phyloP scores from a whole-genome alignment of 2,113 vertebrate species.

The Pipa parva region DNA sequence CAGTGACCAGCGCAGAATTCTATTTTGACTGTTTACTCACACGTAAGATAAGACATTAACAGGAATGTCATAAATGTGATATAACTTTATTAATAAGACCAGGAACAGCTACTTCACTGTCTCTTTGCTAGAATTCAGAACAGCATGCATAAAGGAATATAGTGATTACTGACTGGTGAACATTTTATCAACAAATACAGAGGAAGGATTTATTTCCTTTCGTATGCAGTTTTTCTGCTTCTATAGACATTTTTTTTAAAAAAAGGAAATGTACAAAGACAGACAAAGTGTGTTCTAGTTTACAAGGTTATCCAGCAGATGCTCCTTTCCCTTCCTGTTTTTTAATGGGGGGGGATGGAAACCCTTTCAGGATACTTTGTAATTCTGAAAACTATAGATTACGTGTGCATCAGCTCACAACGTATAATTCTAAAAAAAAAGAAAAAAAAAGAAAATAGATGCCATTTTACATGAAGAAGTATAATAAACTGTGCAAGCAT shows the following conservation, averaged over 20 bases:
- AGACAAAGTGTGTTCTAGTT: neutral
- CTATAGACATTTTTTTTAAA: neutral
- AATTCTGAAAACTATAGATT: neutral
- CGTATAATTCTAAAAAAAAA: too few species aligned
- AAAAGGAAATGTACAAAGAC: neutral
- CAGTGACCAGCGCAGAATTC: too few species aligned
- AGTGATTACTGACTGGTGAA: too few species aligned
- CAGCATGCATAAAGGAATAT: neutral
- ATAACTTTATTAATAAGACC: too few species aligned
- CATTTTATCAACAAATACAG: neutral
- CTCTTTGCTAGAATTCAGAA: neutral
- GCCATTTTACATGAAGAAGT: neutral
- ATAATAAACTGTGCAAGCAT: neutral
- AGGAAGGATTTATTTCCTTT: slow-evolving; percentile 6
- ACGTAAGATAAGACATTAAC: too few species aligned
- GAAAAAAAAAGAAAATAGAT: neutral
- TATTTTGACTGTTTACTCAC: too few species aligned
- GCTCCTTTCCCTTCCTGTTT: slow-evolving; percentile 21
- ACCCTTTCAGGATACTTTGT: neutral
- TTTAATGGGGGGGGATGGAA: neutral
- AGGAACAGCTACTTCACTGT: neutral
- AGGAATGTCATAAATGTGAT: too few species aligned
- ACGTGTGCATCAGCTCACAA: too few species aligned
- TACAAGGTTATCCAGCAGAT: neutral
- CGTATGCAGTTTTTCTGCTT: neutral